Evolutionary conservation across 92 coral and sea anemone genomes (phyloP).

Genomic region (Bergia puertoricense): DNA sequence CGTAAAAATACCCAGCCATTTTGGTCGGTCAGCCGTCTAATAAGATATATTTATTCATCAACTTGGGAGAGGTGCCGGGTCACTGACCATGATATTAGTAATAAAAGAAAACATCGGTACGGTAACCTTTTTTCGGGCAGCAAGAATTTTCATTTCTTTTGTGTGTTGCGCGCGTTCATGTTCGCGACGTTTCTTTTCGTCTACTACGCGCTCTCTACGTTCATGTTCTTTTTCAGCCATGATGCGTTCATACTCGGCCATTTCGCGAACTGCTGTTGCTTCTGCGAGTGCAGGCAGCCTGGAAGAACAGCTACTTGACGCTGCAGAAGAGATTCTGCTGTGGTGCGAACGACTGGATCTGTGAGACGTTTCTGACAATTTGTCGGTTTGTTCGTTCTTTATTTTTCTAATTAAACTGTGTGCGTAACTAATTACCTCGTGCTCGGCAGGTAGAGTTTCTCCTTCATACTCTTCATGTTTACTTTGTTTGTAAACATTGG

Average conservation of each 20-base stretch:
- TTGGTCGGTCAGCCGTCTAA: no score
- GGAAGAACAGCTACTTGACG: neutral
- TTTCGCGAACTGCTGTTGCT: constrained; percentile 9
- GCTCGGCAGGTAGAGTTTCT: constrained; percentile 19
- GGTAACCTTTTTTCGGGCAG: no score
- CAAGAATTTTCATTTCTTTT: no score
- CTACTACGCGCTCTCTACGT: no score
- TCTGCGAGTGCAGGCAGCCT: neutral
- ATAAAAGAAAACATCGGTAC: no score
- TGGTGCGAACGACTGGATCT: constrained; percentile 14
- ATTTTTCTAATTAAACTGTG: constrained; percentile 13
- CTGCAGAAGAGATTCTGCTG: neutral
- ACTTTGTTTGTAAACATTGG: neutral
- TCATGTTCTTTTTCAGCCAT: no score
- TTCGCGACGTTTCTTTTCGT: no score
- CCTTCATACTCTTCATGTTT: constrained; percentile 3
- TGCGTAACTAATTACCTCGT: constrained; percentile 24
- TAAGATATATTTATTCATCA: no score
- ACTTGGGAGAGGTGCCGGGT: no score
- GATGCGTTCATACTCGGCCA: neutral
- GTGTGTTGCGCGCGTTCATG: no score
- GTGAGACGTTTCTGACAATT: constrained; percentile 31
- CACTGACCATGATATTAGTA: no score
- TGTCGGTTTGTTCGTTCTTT: constrained; percentile 31
- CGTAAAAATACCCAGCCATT: no score